Conservation (phyloP, 2,797 vertebrate species). For the Enteromius radiatus region DNA sequence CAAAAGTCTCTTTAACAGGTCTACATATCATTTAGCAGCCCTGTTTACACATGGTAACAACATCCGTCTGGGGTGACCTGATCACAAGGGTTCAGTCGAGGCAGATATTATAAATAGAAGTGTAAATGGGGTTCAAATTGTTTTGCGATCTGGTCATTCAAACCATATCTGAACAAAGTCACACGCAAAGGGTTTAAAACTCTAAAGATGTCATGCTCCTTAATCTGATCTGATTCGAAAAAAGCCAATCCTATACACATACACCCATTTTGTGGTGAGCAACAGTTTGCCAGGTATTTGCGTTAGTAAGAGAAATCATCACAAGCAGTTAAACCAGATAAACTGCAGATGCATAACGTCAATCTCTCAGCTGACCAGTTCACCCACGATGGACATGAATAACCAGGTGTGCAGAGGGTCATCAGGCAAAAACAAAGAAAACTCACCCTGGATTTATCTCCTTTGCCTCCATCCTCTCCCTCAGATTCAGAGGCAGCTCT, state of each 20-base stretch:
- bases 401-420: background rate
- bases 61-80: slow-evolving; percentile 5
- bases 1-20: background rate
- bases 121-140: background rate
- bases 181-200: background rate
- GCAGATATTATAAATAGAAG: slow-evolving; percentile 23
- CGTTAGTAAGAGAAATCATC: background rate
- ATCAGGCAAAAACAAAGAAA: background rate
- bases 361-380: background rate
- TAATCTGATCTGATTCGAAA: background rate
- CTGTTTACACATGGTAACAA: background rate
- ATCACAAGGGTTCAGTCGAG: background rate
- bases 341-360: too few species aligned
- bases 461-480: slow-evolving; percentile 73
- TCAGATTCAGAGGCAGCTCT: slow-evolving; percentile 83
- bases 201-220: background rate
- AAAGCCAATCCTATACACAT: background rate
- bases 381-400: background rate
- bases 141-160: slow-evolving; percentile 12
- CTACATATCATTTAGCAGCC: background rate
- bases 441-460: slow-evolving; percentile 65
- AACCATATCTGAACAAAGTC: background rate
- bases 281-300: background rate
- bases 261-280: background rate
- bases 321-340: background rate